A percentile compares a stretch with the other conserved stretches of the same genome.
Conservation (phyloP, 1,140 invertebrate species). For the Protaetia brevitarsis region DNA sequence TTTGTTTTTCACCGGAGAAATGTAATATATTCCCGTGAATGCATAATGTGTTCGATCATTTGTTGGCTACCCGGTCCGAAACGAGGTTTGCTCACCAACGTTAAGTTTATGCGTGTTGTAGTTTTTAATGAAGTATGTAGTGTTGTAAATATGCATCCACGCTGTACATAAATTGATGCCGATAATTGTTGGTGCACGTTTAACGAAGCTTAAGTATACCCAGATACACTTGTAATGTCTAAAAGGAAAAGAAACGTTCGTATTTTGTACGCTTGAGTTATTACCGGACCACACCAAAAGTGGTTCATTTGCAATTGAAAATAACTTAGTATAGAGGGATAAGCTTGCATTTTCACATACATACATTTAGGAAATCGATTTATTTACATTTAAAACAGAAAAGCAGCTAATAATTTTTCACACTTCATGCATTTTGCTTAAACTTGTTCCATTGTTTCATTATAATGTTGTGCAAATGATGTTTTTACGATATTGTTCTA, state of each 20-base stretch:
- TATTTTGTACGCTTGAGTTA: background rate
- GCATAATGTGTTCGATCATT: background rate
- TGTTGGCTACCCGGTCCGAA: background rate
- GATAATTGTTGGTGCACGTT: constrained; percentile 6
- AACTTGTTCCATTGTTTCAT: no score
- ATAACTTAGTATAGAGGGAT: no score
- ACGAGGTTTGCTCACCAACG: background rate
- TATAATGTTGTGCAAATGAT: no score
- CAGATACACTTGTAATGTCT: constrained; percentile 5
- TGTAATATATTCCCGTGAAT: background rate
- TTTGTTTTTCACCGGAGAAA: background rate
- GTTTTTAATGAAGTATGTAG: constrained; percentile 15
- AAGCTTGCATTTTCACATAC: no score
- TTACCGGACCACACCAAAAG: constrained; percentile 10
- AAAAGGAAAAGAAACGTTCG: constrained; percentile 2
- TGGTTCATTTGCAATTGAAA: background rate
- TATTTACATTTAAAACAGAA: no score
- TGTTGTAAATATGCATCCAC: constrained; percentile 7
- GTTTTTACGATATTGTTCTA: no score
- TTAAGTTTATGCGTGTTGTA: constrained; percentile 9
- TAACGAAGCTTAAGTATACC: constrained; percentile 17
- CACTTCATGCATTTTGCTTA: no score
- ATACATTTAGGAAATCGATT: no score
- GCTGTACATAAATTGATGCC: constrained; percentile 8
- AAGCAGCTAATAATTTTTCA: no score